phyloP scores from a whole-genome alignment of 2,888 invertebrate genomes.

The Synanthedon vespiformis region DNA sequence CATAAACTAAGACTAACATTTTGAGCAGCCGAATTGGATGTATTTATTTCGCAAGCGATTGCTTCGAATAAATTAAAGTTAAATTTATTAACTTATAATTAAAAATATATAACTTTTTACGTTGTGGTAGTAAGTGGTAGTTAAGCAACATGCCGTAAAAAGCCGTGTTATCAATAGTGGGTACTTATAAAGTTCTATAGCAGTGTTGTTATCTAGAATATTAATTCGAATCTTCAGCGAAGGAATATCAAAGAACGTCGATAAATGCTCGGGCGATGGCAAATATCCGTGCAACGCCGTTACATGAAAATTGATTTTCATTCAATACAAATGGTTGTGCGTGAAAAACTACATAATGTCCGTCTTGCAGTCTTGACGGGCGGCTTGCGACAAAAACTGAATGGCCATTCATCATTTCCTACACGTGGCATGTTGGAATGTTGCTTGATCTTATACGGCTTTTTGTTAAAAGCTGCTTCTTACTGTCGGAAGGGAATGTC shows the following conservation, averaged over 20 bases:
- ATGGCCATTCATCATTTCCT: background rate
- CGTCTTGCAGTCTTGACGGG: background rate
- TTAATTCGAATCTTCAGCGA: too few relatives aligned
- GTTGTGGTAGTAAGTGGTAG: too few relatives aligned
- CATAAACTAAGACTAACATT: too few relatives aligned
- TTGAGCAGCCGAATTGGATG: too few relatives aligned
- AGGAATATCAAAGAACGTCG: background rate
- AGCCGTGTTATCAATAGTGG: too few relatives aligned
- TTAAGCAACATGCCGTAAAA: too few relatives aligned
- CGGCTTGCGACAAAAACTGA: background rate
- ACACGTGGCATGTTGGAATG: slow-evolving; percentile 2
- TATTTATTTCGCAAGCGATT: too few relatives aligned
- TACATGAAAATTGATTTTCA: background rate
- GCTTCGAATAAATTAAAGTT: too few relatives aligned
- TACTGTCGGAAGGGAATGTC: background rate
- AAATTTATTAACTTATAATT: too few relatives aligned
- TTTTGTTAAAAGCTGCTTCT: background rate
- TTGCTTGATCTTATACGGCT: background rate
- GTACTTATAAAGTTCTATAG: too few relatives aligned
- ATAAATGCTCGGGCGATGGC: background rate
- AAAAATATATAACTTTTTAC: too few relatives aligned
- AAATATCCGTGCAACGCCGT: background rate
- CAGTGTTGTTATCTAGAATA: too few relatives aligned
- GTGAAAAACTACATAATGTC: background rate
- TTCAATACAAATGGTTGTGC: background rate